Conservation (phyloP, 2,888 invertebrate genomes). For the Oligia strigilis region DNA sequence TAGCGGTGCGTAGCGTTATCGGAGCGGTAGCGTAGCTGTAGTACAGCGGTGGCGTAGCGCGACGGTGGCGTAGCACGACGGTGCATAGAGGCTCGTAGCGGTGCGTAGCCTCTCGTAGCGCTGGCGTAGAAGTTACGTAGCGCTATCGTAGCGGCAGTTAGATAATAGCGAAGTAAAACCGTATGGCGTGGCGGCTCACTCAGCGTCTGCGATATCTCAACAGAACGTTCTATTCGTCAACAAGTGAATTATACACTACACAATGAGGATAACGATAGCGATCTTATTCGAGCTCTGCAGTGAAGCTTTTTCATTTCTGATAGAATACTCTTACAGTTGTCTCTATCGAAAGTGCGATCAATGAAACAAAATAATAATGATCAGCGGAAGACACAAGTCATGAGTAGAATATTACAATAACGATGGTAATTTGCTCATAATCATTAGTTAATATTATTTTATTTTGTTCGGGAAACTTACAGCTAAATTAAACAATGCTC, state of each 20-base stretch:
- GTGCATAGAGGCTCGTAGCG: background rate
- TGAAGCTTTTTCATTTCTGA: background rate
- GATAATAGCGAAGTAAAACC: background rate
- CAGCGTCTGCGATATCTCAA: background rate
- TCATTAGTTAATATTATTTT: conserved; percentile 3
- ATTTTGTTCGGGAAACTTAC: too few relatives aligned
- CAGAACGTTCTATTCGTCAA: background rate
- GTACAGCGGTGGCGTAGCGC: background rate
- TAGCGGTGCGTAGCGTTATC: background rate
- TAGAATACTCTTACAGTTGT: background rate
- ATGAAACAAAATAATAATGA: background rate
- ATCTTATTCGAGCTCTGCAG: background rate
- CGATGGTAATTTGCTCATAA: background rate
- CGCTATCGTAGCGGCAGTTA: background rate
- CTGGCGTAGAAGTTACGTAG: background rate
- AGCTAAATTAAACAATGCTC: too few relatives aligned
- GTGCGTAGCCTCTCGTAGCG: background rate
- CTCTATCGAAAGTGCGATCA: background rate
- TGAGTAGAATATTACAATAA: conserved; percentile 6
- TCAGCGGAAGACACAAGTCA: conserved; percentile 14
- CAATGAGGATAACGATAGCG: background rate
- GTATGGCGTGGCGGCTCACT: background rate
- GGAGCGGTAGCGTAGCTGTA: background rate
- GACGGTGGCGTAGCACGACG: background rate
- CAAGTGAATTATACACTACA: background rate